Evolutionary conservation across 1,140 invertebrate genomes (phyloP), one percentile per base, ranked within the genome.

Genomic region (Pseudomyrmex flavicornis): DNA sequence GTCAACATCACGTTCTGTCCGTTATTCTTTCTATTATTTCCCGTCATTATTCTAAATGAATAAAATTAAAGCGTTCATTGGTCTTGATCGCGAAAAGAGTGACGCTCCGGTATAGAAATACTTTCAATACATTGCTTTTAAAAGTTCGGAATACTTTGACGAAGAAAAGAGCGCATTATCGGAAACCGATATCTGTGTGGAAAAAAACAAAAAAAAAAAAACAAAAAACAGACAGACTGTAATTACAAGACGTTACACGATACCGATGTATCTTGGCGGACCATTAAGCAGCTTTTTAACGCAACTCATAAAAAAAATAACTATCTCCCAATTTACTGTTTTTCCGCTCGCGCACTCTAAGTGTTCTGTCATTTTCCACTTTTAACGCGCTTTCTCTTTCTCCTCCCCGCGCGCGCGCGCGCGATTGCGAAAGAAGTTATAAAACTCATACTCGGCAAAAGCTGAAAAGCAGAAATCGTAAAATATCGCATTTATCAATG

Each of bases 221-320:
- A n/a, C n/a, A n/a, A n/a, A 80, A 80, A 17, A 56, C 54, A 80
- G 54, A 70, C 66, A 80, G 66, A 80, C 66, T 80, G 76, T 80
- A 80, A 80, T 80, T 80, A 80, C 66, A 80, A 80, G 76, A 70
- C 66, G 76, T 70, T 80, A 80, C 66, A 68, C 59, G 76, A 80
- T 80, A 80, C 66, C n/a, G 8, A 46, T 70, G 44, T 80, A 80
- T 56, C 46, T n/a, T 59, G 66, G 76, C 66, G 26, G 48, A 26
- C 76, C 66, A 80, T 80, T 80, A 61, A 80, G 66, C 54, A 80
- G 76, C 20, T 80, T 80, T 80, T 80, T 46, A 61, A 35, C 10
- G 46, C 61, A 72, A 80, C 66, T 12, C 15, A n/a, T 59, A 20
- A 70, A 70, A 80, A 35, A 35, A 22, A 22, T 26, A 26, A 80